phyloP scores from a whole-genome alignment of 1,140 invertebrate genomes.

The Bemisia tabaci region DNA sequence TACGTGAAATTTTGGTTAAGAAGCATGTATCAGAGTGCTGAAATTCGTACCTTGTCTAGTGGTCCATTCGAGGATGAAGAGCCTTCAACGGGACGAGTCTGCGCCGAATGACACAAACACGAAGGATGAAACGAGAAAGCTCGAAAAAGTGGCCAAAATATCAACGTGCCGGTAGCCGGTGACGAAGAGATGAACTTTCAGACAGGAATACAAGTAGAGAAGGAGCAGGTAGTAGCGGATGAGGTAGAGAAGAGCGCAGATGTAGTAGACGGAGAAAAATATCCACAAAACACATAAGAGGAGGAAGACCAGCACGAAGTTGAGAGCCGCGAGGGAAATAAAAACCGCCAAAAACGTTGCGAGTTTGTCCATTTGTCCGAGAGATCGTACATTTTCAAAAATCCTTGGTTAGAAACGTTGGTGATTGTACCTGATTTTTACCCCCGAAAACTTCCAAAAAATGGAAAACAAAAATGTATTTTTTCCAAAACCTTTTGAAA shows the following conservation, averaged over 20 bases:
- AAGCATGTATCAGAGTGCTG: too few species aligned
- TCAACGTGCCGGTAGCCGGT: not conserved
- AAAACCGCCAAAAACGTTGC: not conserved
- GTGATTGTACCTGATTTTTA: too few species aligned
- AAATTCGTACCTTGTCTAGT: too few species aligned
- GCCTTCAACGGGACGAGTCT: not conserved
- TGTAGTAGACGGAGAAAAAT: not conserved
- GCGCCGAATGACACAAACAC: not conserved
- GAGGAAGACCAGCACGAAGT: not conserved
- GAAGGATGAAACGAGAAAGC: not conserved
- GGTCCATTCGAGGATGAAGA: too few species aligned
- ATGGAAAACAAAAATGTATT: too few species aligned
- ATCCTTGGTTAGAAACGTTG: too few species aligned
- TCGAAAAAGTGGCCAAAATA: not conserved
- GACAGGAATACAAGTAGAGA: not conserved
- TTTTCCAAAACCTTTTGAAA: too few species aligned
- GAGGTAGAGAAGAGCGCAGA: not conserved
- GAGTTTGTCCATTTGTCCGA: not conserved
- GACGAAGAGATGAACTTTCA: not conserved
- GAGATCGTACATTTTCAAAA: too few species aligned
- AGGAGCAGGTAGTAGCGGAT: not conserved
- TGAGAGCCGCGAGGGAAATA: not conserved
- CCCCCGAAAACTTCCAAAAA: too few species aligned
- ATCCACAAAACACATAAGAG: not conserved
- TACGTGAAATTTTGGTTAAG: too few species aligned